Evolutionary conservation across 1,140 invertebrate genomes (phyloP).

Genomic region (Ostrea edulis): DNA sequence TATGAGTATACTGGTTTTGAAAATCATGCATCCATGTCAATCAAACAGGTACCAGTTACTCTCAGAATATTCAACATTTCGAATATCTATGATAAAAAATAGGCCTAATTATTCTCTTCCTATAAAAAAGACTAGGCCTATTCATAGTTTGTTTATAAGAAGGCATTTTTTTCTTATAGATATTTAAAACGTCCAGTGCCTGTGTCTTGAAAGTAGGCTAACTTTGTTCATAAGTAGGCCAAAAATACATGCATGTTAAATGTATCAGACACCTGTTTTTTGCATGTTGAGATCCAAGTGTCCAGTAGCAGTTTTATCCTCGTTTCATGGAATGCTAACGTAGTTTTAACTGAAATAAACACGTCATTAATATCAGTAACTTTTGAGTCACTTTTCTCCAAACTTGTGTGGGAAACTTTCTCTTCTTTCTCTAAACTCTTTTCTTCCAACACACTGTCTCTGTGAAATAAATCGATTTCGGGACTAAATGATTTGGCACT

Average conservation of each 20-base stretch:
- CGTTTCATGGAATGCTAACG: constrained; percentile 90
- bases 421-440: not conserved
- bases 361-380: constrained; percentile 85
- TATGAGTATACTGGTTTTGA: too few species aligned
- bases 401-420: not conserved
- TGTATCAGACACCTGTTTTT: not conserved
- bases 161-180: too few species aligned
- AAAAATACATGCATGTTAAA: not conserved
- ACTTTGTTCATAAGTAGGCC: too few species aligned
- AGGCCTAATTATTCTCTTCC: too few species aligned
- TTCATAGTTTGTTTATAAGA: too few species aligned
- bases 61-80: too few species aligned
- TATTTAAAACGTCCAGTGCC: too few species aligned
- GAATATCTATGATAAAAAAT: too few species aligned
- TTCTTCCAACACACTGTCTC: not conserved
- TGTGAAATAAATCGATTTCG: not conserved
- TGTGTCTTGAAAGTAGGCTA: too few species aligned
- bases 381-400: constrained; percentile 3
- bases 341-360: constrained; percentile 97
- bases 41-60: too few species aligned
- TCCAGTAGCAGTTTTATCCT: constrained; percentile 92
- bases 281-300: constrained; percentile 90
- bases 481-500: constrained; percentile 19
- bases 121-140: too few species aligned
- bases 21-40: too few species aligned